Base-by-base conservation (phyloP, 2,797 vertebrate genomes). In the Clamator glandarius region DNA sequence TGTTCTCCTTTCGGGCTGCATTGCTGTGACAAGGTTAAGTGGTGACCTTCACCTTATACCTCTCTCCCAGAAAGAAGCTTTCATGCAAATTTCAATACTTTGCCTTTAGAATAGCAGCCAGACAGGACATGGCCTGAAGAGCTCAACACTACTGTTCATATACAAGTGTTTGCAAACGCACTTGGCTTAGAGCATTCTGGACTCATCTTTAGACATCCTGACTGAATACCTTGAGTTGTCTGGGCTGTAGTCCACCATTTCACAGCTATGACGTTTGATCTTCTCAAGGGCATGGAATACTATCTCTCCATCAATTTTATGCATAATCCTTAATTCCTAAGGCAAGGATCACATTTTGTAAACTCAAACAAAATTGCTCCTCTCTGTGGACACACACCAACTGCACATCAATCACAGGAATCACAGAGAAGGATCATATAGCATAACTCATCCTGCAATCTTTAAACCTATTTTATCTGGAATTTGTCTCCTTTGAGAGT, bases 31-130 rank as follows among this genome's bases (percentile, higher is more conserved):
- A 15, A 7, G 33, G 46, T 48, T 62, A 64, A 93, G 84, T 35
- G 51, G 44, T 93, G 89, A 94, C 93, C 91, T 86, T 92, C 87
- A 69, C 66, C 81, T 74, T 46, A 12, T 48, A 74, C 46, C 72
- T 92, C 76, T 67, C 54, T 7, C 67, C 90, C 59, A 84, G 77
- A 93, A 76, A 84, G 85, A 33, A 70, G 74, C 67, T 91, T 90
- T 86, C 87, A 85, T 61, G 87, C 59, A 79, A 61, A 88, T 96
- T 93, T 92, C 87, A 88, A 9, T 70, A 58, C 80, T 79, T 92
- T 51, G 39, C 21, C 74, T 84, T 84, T 17, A 76, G 31, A 96
- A 79, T 59, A 94, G 83, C 74, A 91, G 83, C 26, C 89, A 91
- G 63, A 54, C 26, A 42, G 44, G 8, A 92, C 69, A 73, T 6